These are phyloP conservation scores for Rattus norvegicus DNA, from an alignment of 2,113 vertebrate species.

Conservation along the genomic window GRCr8 NC_086020.1:237347001-237347500, in stretches of 20 bases:
- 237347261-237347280: not conserved
- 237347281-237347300: not conserved
- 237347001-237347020: not conserved
- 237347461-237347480: too few species aligned
- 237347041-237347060: conserved; percentile 9
- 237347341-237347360: too few species aligned
- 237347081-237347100: not conserved
- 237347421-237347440: too few species aligned
- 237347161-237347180: conserved; percentile 30
- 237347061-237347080: conserved; percentile 34
- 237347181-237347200: conserved; percentile 16
- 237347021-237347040: not conserved
- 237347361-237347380: not conserved
- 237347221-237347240: not conserved
- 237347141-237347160: conserved; percentile 36
- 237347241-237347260: not conserved
- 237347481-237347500: too few species aligned
- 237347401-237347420: too few species aligned
- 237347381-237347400: too few species aligned
- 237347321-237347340: not conserved
- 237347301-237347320: not conserved
- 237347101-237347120: not conserved
- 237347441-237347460: too few species aligned
- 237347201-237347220: not conserved
- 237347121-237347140: not conserved